Base-by-base conservation (phyloP, 2,797 vertebrate species). In the Anguilla pacifica region DNA sequence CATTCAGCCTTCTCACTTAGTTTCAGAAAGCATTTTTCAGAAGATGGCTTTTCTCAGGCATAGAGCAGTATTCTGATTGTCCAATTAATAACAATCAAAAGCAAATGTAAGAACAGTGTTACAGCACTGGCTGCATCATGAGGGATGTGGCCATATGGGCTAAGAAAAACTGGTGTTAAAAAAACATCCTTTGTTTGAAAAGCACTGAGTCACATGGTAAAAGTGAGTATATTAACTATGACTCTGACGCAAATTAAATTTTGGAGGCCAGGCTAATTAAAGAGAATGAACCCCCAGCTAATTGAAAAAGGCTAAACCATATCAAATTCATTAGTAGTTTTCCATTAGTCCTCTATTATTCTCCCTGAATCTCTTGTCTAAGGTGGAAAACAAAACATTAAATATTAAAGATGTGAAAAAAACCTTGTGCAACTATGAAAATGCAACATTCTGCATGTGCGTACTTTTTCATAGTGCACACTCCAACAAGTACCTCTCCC, bases 211-310 rank as follows among this genome's bases (percentile, higher is more conserved):
- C 88, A 55, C 86, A 91, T 7, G 83, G 93, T 90, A 92, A 95
- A 95, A 94, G 92, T 95, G 93, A 93, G 93, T 91, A 94, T 95
- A 94, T 95, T 95, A 95, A 93, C 91, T 90, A 90, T 25, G 86
- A 85, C 92, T 89, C 51, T 89, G 93, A 92, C 91, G 90, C 90
- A 93, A 90, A 94, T 94, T 92, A 6, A 91, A 90, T 93, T 94
- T 88, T 90, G 88, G 91, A 84, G 90, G 90, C 89, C 88, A 79
- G 87, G 92, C 94, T 94, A 94, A 95, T 96, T 92, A 92, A 89
- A 89, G 93, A 87, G 92, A 88, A 92, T 91, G 87, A 94, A 92
- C 59, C 86, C 91, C 91, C 86, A 85, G 89, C 91, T 93, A 90
- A 92, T 93, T 39, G 85, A 70, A 72, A 92, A 92, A 90, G 91